These are phyloP conservation scores for Subacronicta megacephala DNA, from an alignment of 2,888 invertebrate species.

Conservation along the genomic window DNA sequence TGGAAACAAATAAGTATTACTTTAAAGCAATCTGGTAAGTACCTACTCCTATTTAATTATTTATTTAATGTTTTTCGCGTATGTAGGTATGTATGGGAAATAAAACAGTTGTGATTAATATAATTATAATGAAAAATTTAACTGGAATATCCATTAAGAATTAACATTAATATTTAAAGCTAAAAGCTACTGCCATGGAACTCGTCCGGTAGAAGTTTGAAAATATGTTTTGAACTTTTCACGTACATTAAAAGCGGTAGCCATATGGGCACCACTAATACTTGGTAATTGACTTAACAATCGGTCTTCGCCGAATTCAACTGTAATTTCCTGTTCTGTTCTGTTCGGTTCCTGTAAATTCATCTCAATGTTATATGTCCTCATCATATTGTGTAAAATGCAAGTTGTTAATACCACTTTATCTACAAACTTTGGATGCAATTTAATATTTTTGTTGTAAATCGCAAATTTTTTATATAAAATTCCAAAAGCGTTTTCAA, in stretches of 20 bases:
- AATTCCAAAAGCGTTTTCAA: constrained; percentile 51
- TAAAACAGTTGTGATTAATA: constrained; percentile 40
- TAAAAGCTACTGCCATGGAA: constrained; percentile 42
- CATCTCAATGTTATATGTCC: too few relatives aligned
- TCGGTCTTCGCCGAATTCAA: constrained; percentile 48
- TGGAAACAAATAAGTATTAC: constrained; percentile 43
- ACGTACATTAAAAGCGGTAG: constrained; percentile 43
- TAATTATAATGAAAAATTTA: constrained; percentile 37
- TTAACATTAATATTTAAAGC: constrained; percentile 35
- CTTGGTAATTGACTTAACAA: constrained; percentile 46
- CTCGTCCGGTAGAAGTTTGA: constrained; percentile 48
- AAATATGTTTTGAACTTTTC: constrained; percentile 46
- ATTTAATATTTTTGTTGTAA: constrained; percentile 43
- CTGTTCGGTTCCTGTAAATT: constrained; percentile 46
- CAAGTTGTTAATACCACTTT: constrained; percentile 50
- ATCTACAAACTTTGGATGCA: constrained; percentile 48
- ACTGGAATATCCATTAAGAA: constrained; percentile 36
- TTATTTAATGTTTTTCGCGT: constrained; percentile 31
- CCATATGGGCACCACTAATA: constrained; percentile 37
- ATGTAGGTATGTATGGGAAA: constrained; percentile 41
- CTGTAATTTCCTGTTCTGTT: constrained; percentile 43
- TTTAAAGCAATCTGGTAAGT: constrained; percentile 41
- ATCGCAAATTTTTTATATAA: constrained; percentile 42
- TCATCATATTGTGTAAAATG: constrained; percentile 47
- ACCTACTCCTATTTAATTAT: constrained; percentile 40